These are phyloP conservation scores for Drosophila arawakana DNA, from an alignment of 1,140 invertebrate species.

Conservation along the genomic window DNA sequence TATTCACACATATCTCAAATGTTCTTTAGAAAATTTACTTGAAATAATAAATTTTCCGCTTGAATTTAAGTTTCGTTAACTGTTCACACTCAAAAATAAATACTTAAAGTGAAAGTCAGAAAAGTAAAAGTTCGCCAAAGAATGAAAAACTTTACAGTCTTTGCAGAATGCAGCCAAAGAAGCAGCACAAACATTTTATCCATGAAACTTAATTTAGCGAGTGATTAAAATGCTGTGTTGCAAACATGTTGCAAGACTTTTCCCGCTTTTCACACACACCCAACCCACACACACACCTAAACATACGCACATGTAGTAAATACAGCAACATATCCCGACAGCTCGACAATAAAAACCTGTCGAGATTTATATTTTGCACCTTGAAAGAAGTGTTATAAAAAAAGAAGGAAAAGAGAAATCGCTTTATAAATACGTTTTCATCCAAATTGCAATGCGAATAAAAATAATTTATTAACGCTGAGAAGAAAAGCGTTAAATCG, in stretches of 20 bases:
- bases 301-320: conserved; percentile 10
- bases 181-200: conserved; percentile 1
- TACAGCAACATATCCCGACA: neutral
- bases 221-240: conserved; percentile 58
- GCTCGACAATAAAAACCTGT: conserved; percentile 31
- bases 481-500: conserved; percentile 39
- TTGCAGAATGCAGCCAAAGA: neutral
- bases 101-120: too few relatives aligned
- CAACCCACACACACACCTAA: neutral
- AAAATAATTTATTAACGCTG: conserved; percentile 62
- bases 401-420: conserved; percentile 3
- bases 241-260: conserved; percentile 13
- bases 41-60: too few relatives aligned
- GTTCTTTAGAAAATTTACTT: too few relatives aligned
- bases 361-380: conserved; percentile 34
- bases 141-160: neutral
- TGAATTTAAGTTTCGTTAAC: too few relatives aligned
- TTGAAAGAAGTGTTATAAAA: conserved; percentile 16
- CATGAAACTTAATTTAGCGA: conserved; percentile 31
- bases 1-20: too few relatives aligned
- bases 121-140: too few relatives aligned
- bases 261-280: neutral
- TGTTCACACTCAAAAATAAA: too few relatives aligned
- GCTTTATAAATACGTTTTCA: conserved; percentile 52
- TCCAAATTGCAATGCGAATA: conserved; percentile 63